phyloP scores from a whole-genome alignment of 2,888 invertebrate genomes.

The Archips xylosteana region DNA sequence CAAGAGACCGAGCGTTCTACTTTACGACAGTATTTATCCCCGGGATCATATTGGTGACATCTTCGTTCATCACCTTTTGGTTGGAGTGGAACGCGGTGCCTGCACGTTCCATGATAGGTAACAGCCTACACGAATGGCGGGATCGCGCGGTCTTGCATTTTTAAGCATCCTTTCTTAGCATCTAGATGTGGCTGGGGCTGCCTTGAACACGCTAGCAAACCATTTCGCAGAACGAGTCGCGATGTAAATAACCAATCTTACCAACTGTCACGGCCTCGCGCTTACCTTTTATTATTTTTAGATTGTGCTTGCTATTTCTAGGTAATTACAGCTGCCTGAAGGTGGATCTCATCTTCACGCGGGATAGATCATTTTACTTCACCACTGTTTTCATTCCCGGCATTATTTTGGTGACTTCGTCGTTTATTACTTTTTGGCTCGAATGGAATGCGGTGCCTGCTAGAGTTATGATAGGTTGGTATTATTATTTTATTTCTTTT shows the following conservation, averaged over 20 bases:
- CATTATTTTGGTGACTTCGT: constrained; percentile 97
- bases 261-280: constrained; percentile 39
- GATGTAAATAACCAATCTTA: constrained; percentile 57
- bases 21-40: constrained; percentile 96
- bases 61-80: constrained; percentile 95
- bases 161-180: constrained; percentile 62
- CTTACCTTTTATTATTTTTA: constrained; percentile 62
- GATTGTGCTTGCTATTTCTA: constrained; percentile 85
- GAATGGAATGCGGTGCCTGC: constrained; percentile 99
- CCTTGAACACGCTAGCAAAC: constrained; percentile 73
- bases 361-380: constrained; percentile 98
- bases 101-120: constrained; percentile 95
- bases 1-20: constrained; percentile 95
- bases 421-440: constrained; percentile 98
- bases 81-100: constrained; percentile 96
- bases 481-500: constrained; percentile 59
- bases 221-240: constrained; percentile 67
- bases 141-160: constrained; percentile 47
- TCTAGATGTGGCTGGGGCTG: constrained; percentile 79
- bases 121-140: constrained; percentile 59
- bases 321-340: constrained; percentile 98
- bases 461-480: constrained; percentile 97
- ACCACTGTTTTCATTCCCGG: constrained; percentile 98
- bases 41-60: constrained; percentile 95
- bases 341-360: constrained; percentile 96